Evolutionary conservation across 2,888 invertebrate genomes (phyloP).

Genomic region (Yponomeuta malinellus): DNA sequence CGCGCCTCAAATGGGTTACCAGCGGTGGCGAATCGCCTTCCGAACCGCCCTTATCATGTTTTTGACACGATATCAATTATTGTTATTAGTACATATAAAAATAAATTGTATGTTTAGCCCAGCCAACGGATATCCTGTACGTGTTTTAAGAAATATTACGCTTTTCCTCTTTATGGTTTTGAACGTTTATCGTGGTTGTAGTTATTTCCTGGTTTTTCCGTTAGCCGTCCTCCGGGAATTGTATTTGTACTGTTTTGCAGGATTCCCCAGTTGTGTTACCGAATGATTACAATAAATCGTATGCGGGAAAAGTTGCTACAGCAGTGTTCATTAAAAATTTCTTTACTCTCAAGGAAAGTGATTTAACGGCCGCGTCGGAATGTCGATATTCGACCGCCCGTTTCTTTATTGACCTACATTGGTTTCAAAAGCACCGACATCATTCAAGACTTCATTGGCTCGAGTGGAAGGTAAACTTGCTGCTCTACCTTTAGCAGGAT

Average conservation of each 20-base stretch:
- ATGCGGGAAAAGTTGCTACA: too few relatives aligned
- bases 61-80: conserved; percentile 4
- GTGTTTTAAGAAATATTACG: background rate
- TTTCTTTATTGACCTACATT: conserved; percentile 10
- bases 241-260: too few relatives aligned
- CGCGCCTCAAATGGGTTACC: conserved; percentile 7
- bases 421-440: background rate
- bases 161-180: background rate
- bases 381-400: conserved; percentile 7
- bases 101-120: background rate
- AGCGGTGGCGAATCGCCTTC: background rate
- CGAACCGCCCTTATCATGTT: conserved; percentile 7
- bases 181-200: too few relatives aligned
- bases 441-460: background rate
- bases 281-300: too few relatives aligned
- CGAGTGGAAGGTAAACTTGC: background rate
- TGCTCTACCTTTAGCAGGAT: background rate
- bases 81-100: background rate
- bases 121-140: background rate
- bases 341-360: conserved; percentile 7
- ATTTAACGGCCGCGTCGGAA: conserved; percentile 9
- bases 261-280: too few relatives aligned
- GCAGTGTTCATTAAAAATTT: background rate
- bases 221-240: too few relatives aligned
- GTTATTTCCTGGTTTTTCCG: too few relatives aligned